Percentiles rank a stretch among this genome's conserved stretches.
phyloP scores from a whole-genome alignment of 2,113 vertebrate genomes.

The Sporophila hypoxantha region DNA sequence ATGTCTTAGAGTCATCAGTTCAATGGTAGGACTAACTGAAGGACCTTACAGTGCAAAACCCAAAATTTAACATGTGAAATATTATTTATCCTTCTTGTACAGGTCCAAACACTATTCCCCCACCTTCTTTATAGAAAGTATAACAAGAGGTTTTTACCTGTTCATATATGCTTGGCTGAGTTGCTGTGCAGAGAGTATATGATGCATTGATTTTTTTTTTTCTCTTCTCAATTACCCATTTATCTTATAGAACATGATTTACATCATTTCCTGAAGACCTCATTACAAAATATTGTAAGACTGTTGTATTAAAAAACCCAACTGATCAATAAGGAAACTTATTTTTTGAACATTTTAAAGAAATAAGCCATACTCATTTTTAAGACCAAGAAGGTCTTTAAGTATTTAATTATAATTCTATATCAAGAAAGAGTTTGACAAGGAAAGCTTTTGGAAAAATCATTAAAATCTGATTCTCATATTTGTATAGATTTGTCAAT shows the following conservation, averaged over 20 bases:
- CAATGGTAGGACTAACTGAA: background rate
- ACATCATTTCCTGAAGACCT: background rate
- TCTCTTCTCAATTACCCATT: background rate
- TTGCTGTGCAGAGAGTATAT: background rate
- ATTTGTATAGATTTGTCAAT: constrained; percentile 18
- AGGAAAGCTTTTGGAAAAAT: background rate
- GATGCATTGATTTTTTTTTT: background rate
- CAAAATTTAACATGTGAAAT: background rate
- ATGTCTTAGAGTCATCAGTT: background rate
- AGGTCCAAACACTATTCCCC: background rate
- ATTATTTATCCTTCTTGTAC: background rate
- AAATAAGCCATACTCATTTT: background rate
- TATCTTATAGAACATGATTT: background rate
- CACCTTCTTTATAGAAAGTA: background rate
- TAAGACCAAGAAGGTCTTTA: background rate
- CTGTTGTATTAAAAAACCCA: background rate
- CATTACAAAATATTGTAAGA: background rate
- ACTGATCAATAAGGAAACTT: background rate
- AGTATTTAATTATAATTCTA: background rate
- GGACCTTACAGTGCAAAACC: background rate
- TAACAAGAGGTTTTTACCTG: background rate
- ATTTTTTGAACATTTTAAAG: background rate
- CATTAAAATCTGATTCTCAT: background rate
- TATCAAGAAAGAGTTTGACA: background rate
- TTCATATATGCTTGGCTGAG: background rate